These are phyloP conservation scores for Centruroides vittatus DNA, from an alignment of 1,140 invertebrate species.

Conservation along the genomic window DNA sequence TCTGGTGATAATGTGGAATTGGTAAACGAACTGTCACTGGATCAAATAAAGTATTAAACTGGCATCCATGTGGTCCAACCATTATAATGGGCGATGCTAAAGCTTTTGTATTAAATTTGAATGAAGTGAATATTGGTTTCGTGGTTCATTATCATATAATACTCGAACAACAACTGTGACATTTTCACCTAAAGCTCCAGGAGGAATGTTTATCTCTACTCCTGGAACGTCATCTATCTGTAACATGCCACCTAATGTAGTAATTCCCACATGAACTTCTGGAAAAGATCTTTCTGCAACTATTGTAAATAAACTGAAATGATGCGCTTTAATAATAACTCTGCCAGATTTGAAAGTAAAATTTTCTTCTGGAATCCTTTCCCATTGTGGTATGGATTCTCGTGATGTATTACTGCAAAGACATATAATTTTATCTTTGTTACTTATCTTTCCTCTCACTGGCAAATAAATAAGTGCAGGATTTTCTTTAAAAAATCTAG, in stretches of 20 bases:
- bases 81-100: slow-evolving; percentile 24
- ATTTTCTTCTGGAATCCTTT: slow-evolving; percentile 5
- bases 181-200: slow-evolving; percentile 16
- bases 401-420: slow-evolving; percentile 17
- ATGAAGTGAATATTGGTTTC: not conserved
- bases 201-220: slow-evolving; percentile 22
- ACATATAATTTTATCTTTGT: slow-evolving; percentile 17
- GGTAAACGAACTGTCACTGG: slow-evolving; percentile 18
- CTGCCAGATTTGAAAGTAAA: slow-evolving; percentile 8
- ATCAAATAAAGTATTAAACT: slow-evolving; percentile 14
- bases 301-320: slow-evolving; percentile 22
- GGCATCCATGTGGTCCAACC: slow-evolving; percentile 23
- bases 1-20: slow-evolving; percentile 20
- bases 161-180: slow-evolving; percentile 20
- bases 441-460: slow-evolving; percentile 8
- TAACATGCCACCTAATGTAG: slow-evolving; percentile 17
- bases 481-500: slow-evolving; percentile 15
- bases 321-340: slow-evolving; percentile 18
- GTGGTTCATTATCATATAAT: slow-evolving; percentile 17
- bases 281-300: slow-evolving; percentile 17
- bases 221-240: slow-evolving; percentile 19
- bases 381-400: slow-evolving; percentile 12
- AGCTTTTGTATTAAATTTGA: not conserved
- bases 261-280: slow-evolving; percentile 12
- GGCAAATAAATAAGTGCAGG: slow-evolving; percentile 20